Percentiles rank a stretch among this genome's conserved stretches.
Conservation (phyloP, 1,140 invertebrate genomes). For the Bombus confusus region DNA sequence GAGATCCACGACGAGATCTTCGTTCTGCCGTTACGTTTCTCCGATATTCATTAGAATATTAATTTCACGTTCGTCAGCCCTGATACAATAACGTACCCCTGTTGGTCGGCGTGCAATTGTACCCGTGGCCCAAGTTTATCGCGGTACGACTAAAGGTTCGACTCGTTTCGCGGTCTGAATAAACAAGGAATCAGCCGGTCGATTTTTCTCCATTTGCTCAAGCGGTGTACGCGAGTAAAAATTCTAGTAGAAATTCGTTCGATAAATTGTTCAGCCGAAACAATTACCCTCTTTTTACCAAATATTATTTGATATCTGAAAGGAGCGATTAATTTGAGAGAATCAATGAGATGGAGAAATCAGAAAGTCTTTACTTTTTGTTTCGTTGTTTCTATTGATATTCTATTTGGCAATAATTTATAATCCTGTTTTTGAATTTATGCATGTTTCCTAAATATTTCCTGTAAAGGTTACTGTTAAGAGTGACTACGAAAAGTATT, state of each 20-base stretch:
- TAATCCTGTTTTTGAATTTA: not conserved
- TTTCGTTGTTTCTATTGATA: not conserved
- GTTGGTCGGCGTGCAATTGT: not conserved
- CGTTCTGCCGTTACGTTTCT: slow-evolving; percentile 47
- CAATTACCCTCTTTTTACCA: not conserved
- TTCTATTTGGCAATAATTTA: not conserved
- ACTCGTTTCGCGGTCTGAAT: not conserved
- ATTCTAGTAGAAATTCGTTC: not conserved
- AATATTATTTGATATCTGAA: not conserved
- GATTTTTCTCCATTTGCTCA: not conserved
- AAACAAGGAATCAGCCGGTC: slow-evolving; percentile 4
- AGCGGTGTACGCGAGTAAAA: not conserved
- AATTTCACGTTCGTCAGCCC: slow-evolving; percentile 47
- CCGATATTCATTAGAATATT: slow-evolving; percentile 66
- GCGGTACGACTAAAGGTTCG: not conserved
- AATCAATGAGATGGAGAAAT: not conserved
- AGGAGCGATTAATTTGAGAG: not conserved
- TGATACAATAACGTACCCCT: not conserved
- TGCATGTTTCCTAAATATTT: too few relatives aligned
- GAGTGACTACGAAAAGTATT: not conserved
- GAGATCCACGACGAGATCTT: slow-evolving; percentile 57
- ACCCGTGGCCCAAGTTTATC: not conserved
- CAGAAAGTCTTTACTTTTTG: not conserved
- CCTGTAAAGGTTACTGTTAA: too few relatives aligned
- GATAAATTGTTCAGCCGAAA: not conserved